A percentile compares a stretch with the other conserved stretches of the same genome.
These are phyloP conservation scores for Cyclopterus lumpus DNA, from an alignment of 2,797 vertebrate species.

Conservation along the genomic window DNA sequence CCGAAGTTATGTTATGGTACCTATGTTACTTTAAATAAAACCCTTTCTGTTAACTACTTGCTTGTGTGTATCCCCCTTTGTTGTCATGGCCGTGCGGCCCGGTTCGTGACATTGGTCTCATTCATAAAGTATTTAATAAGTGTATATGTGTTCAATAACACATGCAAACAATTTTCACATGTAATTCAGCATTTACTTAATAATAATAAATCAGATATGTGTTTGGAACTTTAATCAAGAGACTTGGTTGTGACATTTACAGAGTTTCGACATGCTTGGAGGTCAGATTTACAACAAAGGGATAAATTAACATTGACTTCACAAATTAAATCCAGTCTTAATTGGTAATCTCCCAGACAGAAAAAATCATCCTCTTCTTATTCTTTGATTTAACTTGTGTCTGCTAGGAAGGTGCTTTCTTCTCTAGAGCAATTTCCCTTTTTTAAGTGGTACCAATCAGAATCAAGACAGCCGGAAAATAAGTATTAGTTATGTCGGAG, in stretches of 20 bases:
- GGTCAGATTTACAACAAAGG: conserved; percentile 53
- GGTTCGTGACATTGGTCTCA: background rate
- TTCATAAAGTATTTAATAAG: background rate
- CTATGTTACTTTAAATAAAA: too few species aligned
- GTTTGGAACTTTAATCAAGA: conserved; percentile 12
- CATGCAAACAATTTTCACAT: background rate
- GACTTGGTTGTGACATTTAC: conserved; percentile 44
- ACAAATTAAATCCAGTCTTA: conserved; percentile 37
- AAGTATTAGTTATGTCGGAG: background rate
- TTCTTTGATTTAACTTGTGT: conserved; percentile 22
- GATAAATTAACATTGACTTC: too few species aligned
- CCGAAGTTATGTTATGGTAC: too few species aligned
- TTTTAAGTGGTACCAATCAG: conserved; percentile 36
- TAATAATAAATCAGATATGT: background rate
- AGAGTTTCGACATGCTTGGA: conserved; percentile 36
- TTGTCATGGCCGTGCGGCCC: too few species aligned
- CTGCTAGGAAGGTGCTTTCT: conserved; percentile 15
- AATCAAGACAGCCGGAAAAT: conserved; percentile 8
- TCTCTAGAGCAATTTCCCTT: background rate
- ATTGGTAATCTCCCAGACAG: conserved; percentile 53
- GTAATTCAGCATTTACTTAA: conserved; percentile 22
- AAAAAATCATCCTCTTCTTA: conserved; percentile 11
- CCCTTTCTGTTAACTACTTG: too few species aligned
- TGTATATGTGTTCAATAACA: background rate
- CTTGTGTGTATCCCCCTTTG: too few species aligned